Evolutionary conservation across 2,888 invertebrate species (phyloP), one percentile per base, ranked within the genome.

Genomic region (Phasia obesa): DNA sequence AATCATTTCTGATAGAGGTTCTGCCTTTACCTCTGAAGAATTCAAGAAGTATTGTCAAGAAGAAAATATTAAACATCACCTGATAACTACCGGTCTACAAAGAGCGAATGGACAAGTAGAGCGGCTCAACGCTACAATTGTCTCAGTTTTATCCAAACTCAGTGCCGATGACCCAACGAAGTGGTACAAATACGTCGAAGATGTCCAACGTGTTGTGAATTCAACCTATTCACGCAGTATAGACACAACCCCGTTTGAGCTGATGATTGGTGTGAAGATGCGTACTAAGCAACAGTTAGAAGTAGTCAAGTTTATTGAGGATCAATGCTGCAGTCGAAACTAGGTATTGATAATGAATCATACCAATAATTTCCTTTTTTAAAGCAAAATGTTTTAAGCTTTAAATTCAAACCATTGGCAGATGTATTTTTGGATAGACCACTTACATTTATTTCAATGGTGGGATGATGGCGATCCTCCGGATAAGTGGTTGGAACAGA

Each of bases 21-120:
- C 89, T 2, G 90, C 91, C 3, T 86, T 86, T 38, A 84, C 81
- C 2, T 82, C 85, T 0, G 57, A 71, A 11, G 81, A 85, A 0
- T 87, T 91, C 90, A 17, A 82, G 74, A 77, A 88, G 0, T 91
- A 89, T 79, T 90, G 91, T 80, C 35, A 86, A 19, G 85, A 86
- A 1, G 88, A 91, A 77, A 79, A 81, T 0, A 71, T 81, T 25
- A 47, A 51, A 55, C 81, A 76, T 64, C 15, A 27, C 9, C 42
- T 60, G 15, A 90, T 91, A 47, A 85, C 81, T 3, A 73, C 79
- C 7, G 73, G 70, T 4, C 44, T 67, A 21, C 73, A 73, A 2
- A 27, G 69, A 9, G 71, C 69, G 1, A 81, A 84, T 51, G 76
- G 76, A 11, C 81, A 75, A 69, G 21, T 79, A 0, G 79, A 84